Base-by-base conservation (phyloP, 1,140 invertebrate genomes). In the Ips typographus region DNA sequence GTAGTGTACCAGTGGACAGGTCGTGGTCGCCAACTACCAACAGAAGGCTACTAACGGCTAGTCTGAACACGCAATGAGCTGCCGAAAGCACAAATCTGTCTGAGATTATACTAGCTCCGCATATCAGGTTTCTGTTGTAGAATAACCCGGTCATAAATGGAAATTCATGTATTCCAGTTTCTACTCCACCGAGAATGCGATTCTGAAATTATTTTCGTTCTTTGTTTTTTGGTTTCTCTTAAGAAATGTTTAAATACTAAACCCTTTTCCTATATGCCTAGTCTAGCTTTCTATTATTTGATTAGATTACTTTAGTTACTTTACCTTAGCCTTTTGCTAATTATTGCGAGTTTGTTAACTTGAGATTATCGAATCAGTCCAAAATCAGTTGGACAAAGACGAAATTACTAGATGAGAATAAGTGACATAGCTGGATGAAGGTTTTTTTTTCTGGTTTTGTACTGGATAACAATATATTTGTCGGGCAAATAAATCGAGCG, bases 21-120 rank as follows among this genome's bases (percentile, higher is more conserved):
- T 76, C 71, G 39, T 75, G 71, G 40, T 74, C 74, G 2, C 87
- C 88, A 8, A 88, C 83, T 0, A 89, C 68, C 1, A 88, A 74
- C 0, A 73, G 82, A 0, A 84, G 36, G 8, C 78, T 37, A 2
- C 37, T 36, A 0, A 71, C 0, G 4, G 36, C 53, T 64, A 72
- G 73, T 0, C 70, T 72, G 0, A 6, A 2, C 2, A 87, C 2
- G 73, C 90, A 92, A 74, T 92, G 90, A 1, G 88, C 90, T 0
- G 91, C 91, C 0, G 90, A 88, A 1, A 93, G 2, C 2, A 89
- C 82, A 78, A 88, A 88, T 40, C 77, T 77, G 0, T 77, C 62
- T n/a, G 84, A 81, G 40, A 93, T 85, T 61, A 94, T 86, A 1
- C 84, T 84, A 0, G 80, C 86, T 0, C 90, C 91, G 74, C 91